phyloP scores from a whole-genome alignment of 2,113 vertebrate genomes.

The Nesoenas mayeri region DNA sequence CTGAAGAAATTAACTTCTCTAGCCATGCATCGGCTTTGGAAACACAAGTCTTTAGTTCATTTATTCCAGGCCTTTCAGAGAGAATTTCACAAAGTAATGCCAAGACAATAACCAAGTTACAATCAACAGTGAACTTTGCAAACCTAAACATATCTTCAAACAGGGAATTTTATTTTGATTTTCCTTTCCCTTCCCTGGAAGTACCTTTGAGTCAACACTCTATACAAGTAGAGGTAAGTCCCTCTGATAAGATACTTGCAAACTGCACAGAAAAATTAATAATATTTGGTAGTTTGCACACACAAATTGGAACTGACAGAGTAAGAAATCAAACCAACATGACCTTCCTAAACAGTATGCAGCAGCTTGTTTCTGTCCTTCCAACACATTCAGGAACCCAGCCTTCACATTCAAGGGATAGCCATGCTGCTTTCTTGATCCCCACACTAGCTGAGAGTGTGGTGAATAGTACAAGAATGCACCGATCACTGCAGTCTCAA shows the following conservation, averaged over 20 bases:
- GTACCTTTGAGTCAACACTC: background rate
- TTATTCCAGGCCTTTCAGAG: background rate
- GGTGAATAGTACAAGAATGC: background rate
- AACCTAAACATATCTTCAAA: background rate
- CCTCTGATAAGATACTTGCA: background rate
- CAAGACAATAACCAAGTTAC: background rate
- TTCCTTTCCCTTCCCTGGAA: conserved; percentile 27
- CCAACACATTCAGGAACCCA: background rate
- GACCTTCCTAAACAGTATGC: background rate
- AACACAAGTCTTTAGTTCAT: conserved; percentile 10
- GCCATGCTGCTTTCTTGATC: background rate
- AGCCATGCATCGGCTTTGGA: background rate
- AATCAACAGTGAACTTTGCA: background rate
- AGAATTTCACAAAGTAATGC: background rate
- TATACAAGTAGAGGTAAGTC: background rate
- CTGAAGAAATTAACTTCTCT: background rate
- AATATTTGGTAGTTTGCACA: background rate
- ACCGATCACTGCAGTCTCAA: background rate
- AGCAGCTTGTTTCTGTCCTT: conserved; percentile 2
- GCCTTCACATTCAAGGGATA: background rate
- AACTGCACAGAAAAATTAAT: background rate
- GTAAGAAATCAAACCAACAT: background rate
- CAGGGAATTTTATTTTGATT: background rate
- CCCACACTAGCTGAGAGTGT: background rate
- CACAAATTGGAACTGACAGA: background rate